phyloP scores from a whole-genome alignment of 2,113 vertebrate genomes.

The Megaceryle torquata region DNA sequence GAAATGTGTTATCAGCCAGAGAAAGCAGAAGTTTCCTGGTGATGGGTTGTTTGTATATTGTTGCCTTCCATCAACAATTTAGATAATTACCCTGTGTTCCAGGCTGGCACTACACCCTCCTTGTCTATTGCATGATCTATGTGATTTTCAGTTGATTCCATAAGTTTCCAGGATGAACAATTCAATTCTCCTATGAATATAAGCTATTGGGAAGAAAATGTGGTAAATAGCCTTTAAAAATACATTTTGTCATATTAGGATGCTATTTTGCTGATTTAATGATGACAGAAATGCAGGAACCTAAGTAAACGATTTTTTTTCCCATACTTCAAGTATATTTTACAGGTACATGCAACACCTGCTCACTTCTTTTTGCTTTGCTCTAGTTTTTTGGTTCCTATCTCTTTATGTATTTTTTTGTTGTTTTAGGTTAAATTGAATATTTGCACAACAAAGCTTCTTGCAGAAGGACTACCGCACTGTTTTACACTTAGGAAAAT shows the following conservation, averaged over 20 bases:
- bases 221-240: not conserved
- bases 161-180: not conserved
- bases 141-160: not conserved
- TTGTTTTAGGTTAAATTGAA: constrained; percentile 68
- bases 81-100: not conserved
- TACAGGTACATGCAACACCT: not conserved
- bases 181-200: not conserved
- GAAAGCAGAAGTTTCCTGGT: not conserved
- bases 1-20: not conserved
- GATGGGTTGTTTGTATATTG: not conserved
- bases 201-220: not conserved
- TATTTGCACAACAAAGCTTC: not conserved
- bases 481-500: constrained; percentile 53
- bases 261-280: not conserved
- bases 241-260: not conserved
- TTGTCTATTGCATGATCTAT: not conserved
- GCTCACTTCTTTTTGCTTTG: not conserved
- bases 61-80: not conserved
- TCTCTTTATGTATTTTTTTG: constrained; percentile 13
- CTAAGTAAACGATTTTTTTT: not conserved
- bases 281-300: not conserved
- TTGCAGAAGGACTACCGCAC: constrained; percentile 36
- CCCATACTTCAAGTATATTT: not conserved
- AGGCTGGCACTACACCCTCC: not conserved
- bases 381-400: not conserved